phyloP scores from a whole-genome alignment of 1,140 invertebrate genomes.

The Hycleus cichorii region DNA sequence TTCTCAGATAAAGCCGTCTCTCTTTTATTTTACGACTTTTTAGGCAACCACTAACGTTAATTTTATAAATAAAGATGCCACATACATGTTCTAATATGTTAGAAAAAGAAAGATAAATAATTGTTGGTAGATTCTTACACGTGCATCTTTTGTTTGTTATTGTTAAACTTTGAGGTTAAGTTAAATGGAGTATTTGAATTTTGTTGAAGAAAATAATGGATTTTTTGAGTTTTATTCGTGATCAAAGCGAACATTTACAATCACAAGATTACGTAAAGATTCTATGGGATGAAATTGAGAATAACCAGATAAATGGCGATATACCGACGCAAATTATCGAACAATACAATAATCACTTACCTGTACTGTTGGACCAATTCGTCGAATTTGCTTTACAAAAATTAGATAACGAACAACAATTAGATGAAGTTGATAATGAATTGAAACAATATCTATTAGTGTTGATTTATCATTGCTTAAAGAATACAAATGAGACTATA shows the following conservation, averaged over 20 bases:
- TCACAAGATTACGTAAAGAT: not conserved
- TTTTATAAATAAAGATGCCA: too few relatives aligned
- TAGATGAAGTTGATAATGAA: constrained; percentile 4
- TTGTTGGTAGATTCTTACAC: too few relatives aligned
- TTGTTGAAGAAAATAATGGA: not conserved
- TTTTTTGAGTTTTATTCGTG: constrained; percentile 6
- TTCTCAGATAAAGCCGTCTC: too few relatives aligned
- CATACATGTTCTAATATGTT: too few relatives aligned
- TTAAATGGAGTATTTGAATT: too few relatives aligned
- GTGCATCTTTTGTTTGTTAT: too few relatives aligned
- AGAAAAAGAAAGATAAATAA: too few relatives aligned
- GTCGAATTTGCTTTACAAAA: constrained; percentile 7
- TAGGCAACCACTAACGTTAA: too few relatives aligned
- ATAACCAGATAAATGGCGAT: not conserved
- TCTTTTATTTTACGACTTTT: too few relatives aligned
- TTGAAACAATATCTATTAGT: constrained; percentile 4
- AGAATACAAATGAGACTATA: constrained; percentile 2
- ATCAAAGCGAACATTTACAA: constrained; percentile 4
- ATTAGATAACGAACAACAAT: not conserved
- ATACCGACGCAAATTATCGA: not conserved
- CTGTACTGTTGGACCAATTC: constrained; percentile 5
- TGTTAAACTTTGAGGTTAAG: too few relatives aligned
- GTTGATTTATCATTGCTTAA: constrained; percentile 4
- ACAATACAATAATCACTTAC: constrained; percentile 8
- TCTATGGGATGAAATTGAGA: constrained; percentile 2